Percentiles rank a stretch among this genome's conserved stretches.
Evolutionary conservation across 2,113 vertebrate species (phyloP).

Genomic region (Chlamydotis undulata): DNA sequence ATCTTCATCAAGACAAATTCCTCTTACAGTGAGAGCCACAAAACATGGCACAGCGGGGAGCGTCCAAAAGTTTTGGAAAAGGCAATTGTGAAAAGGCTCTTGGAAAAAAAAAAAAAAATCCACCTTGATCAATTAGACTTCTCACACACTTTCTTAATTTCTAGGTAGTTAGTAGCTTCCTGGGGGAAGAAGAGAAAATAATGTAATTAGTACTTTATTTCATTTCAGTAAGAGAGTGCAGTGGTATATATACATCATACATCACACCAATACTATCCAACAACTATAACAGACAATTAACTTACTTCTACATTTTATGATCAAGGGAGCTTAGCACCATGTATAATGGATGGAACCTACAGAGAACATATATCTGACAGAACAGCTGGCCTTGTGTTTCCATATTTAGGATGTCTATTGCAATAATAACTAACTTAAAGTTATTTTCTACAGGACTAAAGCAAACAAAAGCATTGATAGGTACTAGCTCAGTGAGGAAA

Average conservation of each 20-base stretch:
- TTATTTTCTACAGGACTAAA: not conserved
- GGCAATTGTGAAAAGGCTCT: not conserved
- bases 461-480: not conserved
- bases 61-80: constrained; percentile 8
- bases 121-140: constrained; percentile 4
- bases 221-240: not conserved
- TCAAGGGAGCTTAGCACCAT: not conserved
- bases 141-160: constrained; percentile 28
- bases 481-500: not conserved
- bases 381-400: not conserved
- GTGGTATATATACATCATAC: not conserved
- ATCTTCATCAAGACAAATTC: constrained; percentile 98
- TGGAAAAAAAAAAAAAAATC: not conserved
- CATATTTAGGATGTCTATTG: not conserved
- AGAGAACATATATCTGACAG: not conserved
- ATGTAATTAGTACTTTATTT: constrained; percentile 11
- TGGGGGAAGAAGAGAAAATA: constrained; percentile 56
- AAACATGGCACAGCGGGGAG: constrained; percentile 74
- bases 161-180: constrained; percentile 37
- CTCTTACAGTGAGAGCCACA: constrained; percentile 76
- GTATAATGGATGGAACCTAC: fast-evolving
- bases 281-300: not conserved
- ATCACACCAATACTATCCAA: not conserved
- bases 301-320: not conserved
- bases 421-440: not conserved